phyloP scores from a whole-genome alignment of 2,888 invertebrate species.

The Sussaba pulchella region DNA sequence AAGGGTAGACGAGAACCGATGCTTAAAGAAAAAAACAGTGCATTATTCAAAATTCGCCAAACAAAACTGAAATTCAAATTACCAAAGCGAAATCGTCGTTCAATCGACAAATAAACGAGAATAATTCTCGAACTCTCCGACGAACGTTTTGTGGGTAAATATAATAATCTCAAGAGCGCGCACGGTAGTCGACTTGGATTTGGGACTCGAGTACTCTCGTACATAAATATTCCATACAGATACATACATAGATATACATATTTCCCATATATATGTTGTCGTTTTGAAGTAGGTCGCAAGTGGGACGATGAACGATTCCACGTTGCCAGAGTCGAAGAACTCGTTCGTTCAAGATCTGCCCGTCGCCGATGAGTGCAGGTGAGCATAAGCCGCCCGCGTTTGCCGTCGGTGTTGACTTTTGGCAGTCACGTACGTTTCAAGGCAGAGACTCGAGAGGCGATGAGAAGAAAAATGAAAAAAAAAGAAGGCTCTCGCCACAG shows the following conservation, averaged over 20 bases:
- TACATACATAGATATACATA: no score
- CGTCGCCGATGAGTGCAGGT: conserved; percentile 57
- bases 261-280: conserved; percentile 36
- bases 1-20: no score
- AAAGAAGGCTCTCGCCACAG: conserved; percentile 45
- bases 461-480: conserved; percentile 63
- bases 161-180: conserved; percentile 41
- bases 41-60: no score
- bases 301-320: conserved; percentile 55
- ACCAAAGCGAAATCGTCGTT: no score
- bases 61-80: no score
- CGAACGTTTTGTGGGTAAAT: conserved; percentile 28
- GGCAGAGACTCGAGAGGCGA: conserved; percentile 47
- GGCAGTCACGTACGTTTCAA: conserved; percentile 52
- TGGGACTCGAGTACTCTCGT: conserved; percentile 13
- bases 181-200: conserved; percentile 48
- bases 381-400: conserved; percentile 57
- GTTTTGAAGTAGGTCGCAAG: conserved; percentile 37
- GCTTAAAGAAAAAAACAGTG: no score
- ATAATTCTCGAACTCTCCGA: background rate
- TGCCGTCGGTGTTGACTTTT: conserved; percentile 63
- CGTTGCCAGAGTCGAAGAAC: conserved; percentile 16
- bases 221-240: conserved; percentile 9
- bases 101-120: no score
- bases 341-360: conserved; percentile 51